Evolutionary conservation across 1,140 invertebrate genomes (phyloP), one percentile per base, ranked within the genome.

Genomic region (Formica selysi): DNA sequence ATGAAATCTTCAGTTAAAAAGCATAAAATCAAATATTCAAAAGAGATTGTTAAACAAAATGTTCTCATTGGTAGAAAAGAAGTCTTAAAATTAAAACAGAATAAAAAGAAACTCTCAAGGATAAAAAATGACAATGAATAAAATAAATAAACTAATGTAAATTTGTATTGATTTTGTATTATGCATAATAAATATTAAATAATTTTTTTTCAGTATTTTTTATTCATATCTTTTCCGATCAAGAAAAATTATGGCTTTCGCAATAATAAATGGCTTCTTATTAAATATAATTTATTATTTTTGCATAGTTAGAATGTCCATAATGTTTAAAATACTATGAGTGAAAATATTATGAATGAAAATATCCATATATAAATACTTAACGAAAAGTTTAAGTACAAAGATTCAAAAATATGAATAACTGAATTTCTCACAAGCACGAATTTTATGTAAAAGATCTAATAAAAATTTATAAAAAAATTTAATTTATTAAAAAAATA

Each of bases 301-400:
- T 41, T 44, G 13, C 19, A 74, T 8, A 44, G 51, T 44, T 44
- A 41, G 76, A 76, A 93, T 93, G 93, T 92, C 70, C 92, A 92
- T 94, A 94, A 93, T 93, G 93, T 71, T 88, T 89, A 89, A 93
- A 94, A 92, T 93, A 91, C 89, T 90, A 90, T 90, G 88, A 85
- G 2, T 67, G 13, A 62, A 76, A 80, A 87, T 78, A 32, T 79
- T 51, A 32, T 32, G 32, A 32, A 1, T 32, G 32, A 3, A 32
- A 32, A 32, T 32, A 32, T 32, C 32, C 32, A 32, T 32, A 32
- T 57, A 22, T 36, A 71, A 70, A 57, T 86, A 76, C 87, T 76
- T 84, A 41, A 76, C 7, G 32, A 80, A 91, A 93, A 93, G 93
- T 89, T 89, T 73, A 89, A 92, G 88, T 91, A 86, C 71, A 29